These are phyloP conservation scores for Agriotes lineatus DNA, from an alignment of 2,888 invertebrate species.

Conservation along the genomic window DNA sequence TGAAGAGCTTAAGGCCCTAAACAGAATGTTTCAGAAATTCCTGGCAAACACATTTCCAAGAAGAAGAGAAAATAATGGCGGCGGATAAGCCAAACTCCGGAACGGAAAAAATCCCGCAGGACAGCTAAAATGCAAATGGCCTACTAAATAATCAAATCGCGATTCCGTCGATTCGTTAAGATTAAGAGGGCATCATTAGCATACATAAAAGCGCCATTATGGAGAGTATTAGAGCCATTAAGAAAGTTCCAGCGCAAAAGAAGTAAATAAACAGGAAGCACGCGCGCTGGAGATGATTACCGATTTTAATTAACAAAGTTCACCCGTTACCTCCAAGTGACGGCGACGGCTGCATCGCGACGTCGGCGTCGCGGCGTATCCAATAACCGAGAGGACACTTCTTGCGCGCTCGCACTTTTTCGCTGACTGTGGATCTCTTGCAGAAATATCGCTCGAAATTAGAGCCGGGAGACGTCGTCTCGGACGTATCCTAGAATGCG, in stretches of 20 bases:
- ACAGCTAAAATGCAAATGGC: constrained; percentile 35
- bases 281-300: constrained; percentile 41
- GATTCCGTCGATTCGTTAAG: constrained; percentile 35
- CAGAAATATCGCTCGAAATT: constrained; percentile 6
- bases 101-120: constrained; percentile 23
- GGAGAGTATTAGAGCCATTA: constrained; percentile 40
- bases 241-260: constrained; percentile 33
- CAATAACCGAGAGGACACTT: constrained; percentile 20
- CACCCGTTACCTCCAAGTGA: constrained; percentile 27
- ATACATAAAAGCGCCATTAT: constrained; percentile 43
- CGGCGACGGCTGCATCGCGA: constrained; percentile 30
- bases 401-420: constrained; percentile 8
- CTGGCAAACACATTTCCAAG: too few relatives aligned
- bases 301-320: constrained; percentile 48
- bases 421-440: constrained; percentile 6
- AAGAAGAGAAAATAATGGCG: too few relatives aligned
- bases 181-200: constrained; percentile 38
- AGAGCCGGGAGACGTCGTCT: constrained; percentile 1
- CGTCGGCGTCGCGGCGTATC: constrained; percentile 11
- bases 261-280: constrained; percentile 41
- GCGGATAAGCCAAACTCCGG: too few relatives aligned
- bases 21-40: too few relatives aligned
- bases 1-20: too few relatives aligned
- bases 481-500: constrained; percentile 4
- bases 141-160: constrained; percentile 38